These are phyloP conservation scores for Hylaeus anthracinus DNA, from an alignment of 1,140 invertebrate species.

Conservation along the genomic window DNA sequence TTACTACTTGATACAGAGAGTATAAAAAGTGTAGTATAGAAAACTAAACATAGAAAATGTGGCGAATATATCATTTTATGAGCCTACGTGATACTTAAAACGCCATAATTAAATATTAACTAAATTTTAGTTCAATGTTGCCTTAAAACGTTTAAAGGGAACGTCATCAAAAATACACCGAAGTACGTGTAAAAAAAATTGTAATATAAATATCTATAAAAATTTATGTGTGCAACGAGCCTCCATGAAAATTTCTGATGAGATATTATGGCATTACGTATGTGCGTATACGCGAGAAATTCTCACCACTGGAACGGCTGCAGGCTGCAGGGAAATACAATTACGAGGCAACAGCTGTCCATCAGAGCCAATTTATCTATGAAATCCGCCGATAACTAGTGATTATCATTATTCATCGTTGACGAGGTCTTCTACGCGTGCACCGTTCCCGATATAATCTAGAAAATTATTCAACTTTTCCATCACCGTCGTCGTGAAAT, in stretches of 20 bases:
- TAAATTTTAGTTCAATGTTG: too few species aligned
- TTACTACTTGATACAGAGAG: too few species aligned
- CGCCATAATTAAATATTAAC: too few species aligned
- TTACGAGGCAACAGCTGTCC: conserved; percentile 51
- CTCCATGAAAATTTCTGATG: background rate
- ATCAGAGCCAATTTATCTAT: conserved; percentile 52
- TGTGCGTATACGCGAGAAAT: conserved; percentile 37
- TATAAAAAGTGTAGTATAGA: too few species aligned
- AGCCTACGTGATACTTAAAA: too few species aligned
- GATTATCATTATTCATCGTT: conserved; percentile 54
- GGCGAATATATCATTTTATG: too few species aligned
- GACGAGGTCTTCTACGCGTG: conserved; percentile 34
- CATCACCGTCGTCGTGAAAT: background rate
- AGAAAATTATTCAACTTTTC: conserved; percentile 37
- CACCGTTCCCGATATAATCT: conserved; percentile 11
- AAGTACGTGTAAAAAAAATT: background rate
- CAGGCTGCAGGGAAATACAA: conserved; percentile 48
- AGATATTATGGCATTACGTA: background rate
- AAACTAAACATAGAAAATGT: too few species aligned
- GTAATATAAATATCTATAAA: background rate
- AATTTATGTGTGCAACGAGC: background rate
- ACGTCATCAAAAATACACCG: too few species aligned
- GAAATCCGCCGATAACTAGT: conserved; percentile 48
- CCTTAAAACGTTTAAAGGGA: too few species aligned
- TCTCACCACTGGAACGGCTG: conserved; percentile 17